phyloP scores from a whole-genome alignment of 2,888 invertebrate genomes.

The Linyphia triangularis region DNA sequence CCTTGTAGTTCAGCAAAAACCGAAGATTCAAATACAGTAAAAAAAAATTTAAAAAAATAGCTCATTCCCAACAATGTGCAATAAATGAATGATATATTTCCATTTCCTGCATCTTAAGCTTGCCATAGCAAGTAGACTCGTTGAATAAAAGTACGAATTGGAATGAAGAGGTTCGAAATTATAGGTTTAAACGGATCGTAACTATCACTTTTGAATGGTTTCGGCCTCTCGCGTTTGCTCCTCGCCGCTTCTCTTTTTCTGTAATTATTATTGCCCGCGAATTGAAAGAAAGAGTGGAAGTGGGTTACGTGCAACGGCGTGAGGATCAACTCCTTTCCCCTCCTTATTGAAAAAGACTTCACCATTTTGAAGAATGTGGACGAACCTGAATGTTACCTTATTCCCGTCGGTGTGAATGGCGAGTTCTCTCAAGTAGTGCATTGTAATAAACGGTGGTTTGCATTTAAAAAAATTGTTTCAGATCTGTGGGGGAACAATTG shows the following conservation, averaged over 20 bases:
- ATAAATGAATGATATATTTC: too few relatives aligned
- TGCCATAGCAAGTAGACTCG: too few relatives aligned
- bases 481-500: too few relatives aligned
- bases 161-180: not conserved
- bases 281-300: constrained; percentile 10
- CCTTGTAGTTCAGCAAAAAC: too few relatives aligned
- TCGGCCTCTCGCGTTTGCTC: constrained; percentile 4
- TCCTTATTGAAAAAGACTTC: not conserved
- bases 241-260: not conserved
- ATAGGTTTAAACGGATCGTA: constrained; percentile 1
- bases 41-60: too few relatives aligned
- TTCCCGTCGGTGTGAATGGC: not conserved
- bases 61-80: too few relatives aligned
- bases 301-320: constrained; percentile 44
- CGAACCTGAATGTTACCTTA: constrained; percentile 29
- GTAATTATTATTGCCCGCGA: constrained; percentile 8
- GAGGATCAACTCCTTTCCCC: constrained; percentile 14
- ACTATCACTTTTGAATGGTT: not conserved
- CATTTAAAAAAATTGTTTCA: too few relatives aligned
- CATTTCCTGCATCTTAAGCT: too few relatives aligned
- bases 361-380: constrained; percentile 43
- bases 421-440: not conserved
- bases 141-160: too few relatives aligned
- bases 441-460: too few relatives aligned
- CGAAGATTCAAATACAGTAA: too few relatives aligned